A percentile compares a stretch with the other conserved stretches of the same genome.
These are phyloP conservation scores for Latheticus oryzae DNA, from an alignment of 2,888 invertebrate genomes.

Conservation along the genomic window DNA sequence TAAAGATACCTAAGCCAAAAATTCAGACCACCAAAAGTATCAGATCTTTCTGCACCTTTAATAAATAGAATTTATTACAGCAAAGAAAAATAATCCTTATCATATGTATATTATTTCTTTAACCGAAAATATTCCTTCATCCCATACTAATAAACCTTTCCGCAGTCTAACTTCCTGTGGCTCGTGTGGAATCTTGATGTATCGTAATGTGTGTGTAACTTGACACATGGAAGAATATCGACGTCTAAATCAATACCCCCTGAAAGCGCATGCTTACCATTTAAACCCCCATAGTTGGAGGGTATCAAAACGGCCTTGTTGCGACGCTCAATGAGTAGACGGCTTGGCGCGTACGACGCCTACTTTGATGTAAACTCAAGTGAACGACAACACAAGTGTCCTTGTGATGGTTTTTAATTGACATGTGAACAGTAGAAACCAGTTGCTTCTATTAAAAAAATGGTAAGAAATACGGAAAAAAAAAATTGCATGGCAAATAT, in stretches of 20 bases:
- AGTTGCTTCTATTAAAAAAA: slow-evolving; percentile 38
- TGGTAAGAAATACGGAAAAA: slow-evolving; percentile 29
- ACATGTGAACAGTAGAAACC: slow-evolving; percentile 31
- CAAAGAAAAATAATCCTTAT: no score
- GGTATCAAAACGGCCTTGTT: slow-evolving; percentile 54
- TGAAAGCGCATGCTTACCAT: slow-evolving; percentile 43
- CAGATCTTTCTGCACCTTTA: no score
- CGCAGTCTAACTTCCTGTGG: slow-evolving; percentile 7
- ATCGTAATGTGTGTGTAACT: slow-evolving; percentile 8
- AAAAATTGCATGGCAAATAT: no score
- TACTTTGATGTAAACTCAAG: slow-evolving; percentile 31
- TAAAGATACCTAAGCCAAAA: no score
- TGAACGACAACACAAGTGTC: slow-evolving; percentile 39
- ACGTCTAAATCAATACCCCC: slow-evolving; percentile 44
- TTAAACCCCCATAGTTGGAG: slow-evolving; percentile 3
- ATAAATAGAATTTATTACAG: no score
- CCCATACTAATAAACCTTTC: slow-evolving; percentile 23
- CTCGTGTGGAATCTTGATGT: slow-evolving; percentile 17
- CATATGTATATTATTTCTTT: no score
- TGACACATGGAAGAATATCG: slow-evolving; percentile 29
- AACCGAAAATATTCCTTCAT: no score
- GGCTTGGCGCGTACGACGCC: slow-evolving; percentile 44
- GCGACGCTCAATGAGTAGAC: slow-evolving; percentile 43
- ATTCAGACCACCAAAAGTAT: no score
- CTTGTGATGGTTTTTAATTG: slow-evolving; percentile 38